These are phyloP conservation scores for Nebria salina DNA, from an alignment of 2,888 invertebrate genomes.

Conservation along the genomic window DNA sequence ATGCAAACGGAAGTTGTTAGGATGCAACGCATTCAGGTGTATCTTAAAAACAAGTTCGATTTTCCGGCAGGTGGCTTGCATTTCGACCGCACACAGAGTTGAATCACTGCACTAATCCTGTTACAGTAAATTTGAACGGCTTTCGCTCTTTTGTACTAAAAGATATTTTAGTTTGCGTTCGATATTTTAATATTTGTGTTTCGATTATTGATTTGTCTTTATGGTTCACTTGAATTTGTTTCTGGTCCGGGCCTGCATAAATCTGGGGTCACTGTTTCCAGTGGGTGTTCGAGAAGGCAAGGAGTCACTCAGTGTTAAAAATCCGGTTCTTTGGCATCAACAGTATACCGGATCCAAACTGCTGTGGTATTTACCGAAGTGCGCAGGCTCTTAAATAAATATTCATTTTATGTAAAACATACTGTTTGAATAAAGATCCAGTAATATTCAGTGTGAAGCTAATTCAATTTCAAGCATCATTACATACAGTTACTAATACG, in stretches of 20 bases:
- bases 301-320: conserved; percentile 28
- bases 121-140: too few species aligned
- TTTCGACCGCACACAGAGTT: conserved; percentile 24
- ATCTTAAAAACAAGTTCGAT: conserved; percentile 30
- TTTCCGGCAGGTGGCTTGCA: conserved; percentile 38
- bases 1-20: conserved; percentile 28
- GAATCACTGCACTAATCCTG: conserved; percentile 18
- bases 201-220: too few species aligned
- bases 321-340: conserved; percentile 33
- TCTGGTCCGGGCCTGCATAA: conserved; percentile 6
- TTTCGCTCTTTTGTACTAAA: too few species aligned
- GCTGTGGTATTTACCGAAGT: conserved; percentile 31
- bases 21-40: conserved; percentile 29
- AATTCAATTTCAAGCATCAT: too few species aligned
- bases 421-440: too few species aligned
- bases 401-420: not conserved
- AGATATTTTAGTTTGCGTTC: too few species aligned
- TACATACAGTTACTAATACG: too few species aligned
- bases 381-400: not conserved
- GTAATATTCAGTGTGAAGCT: too few species aligned
- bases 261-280: conserved; percentile 42
- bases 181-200: too few species aligned
- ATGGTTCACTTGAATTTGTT: not conserved
- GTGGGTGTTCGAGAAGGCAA: conserved; percentile 25
- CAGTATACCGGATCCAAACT: conserved; percentile 38